Conservation (phyloP, 64 coral and sea anemone species). For the Astreopora myriophthalma region DNA sequence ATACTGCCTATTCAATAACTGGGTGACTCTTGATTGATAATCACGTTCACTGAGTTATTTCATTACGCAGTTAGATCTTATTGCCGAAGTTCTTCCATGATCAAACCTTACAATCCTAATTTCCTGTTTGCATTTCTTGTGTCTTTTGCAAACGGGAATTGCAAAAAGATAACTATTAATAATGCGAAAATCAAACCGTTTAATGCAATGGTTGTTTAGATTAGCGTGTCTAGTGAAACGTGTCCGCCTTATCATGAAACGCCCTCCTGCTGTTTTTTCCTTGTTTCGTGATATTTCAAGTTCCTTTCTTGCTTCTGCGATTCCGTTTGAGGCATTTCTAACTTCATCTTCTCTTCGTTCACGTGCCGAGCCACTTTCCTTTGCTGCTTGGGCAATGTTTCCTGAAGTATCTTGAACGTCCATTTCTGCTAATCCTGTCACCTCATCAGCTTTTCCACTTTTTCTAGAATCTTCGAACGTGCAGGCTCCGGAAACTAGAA, state of each 20-base stretch:
- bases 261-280: background rate
- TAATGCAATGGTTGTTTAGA: background rate
- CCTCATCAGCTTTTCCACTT: too few species aligned
- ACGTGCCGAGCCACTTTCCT: background rate
- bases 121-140: background rate
- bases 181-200: background rate
- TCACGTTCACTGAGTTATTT: too few species aligned
- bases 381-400: background rate
- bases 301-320: background rate
- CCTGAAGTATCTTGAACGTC: background rate
- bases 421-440: too few species aligned
- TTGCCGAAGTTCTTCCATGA: background rate
- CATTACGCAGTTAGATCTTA: background rate
- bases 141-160: slow-evolving; percentile 15
- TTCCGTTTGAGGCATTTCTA: background rate
- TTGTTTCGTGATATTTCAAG: background rate
- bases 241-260: background rate
- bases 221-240: background rate
- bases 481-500: too few species aligned
- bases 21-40: too few species aligned
- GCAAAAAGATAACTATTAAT: background rate
- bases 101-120: background rate
- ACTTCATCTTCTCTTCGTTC: background rate
- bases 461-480: too few species aligned
- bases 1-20: too few species aligned